A percentile compares a stretch with the other conserved stretches of the same genome.
Evolutionary conservation across 2,888 invertebrate genomes (phyloP).

Genomic region (Nemurella pictetii): DNA sequence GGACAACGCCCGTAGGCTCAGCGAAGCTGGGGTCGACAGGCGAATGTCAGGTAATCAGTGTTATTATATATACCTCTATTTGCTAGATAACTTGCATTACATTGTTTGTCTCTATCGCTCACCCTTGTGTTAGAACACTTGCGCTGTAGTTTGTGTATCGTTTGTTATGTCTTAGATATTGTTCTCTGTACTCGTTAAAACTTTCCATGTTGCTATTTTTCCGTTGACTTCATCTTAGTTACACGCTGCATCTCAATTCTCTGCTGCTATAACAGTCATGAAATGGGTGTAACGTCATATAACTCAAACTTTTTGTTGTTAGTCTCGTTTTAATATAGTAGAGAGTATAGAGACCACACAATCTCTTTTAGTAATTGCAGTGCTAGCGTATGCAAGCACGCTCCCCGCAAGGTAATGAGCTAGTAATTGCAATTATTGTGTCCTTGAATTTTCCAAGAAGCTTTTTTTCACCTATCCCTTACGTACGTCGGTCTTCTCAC

Average conservation of each 20-base stretch:
- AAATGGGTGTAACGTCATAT: not conserved
- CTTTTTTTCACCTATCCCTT: not conserved
- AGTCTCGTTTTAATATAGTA: not conserved
- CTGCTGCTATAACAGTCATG: not conserved
- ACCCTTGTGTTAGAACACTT: not conserved
- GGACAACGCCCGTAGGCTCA: constrained; percentile 69
- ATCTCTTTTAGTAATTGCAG: not conserved
- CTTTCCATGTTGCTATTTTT: not conserved
- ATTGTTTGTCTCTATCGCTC: not conserved
- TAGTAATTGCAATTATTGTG: not conserved
- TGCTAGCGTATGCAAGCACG: not conserved
- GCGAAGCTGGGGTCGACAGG: constrained; percentile 70
- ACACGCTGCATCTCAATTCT: not conserved
- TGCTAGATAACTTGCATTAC: not conserved
- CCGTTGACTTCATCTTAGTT: not conserved
- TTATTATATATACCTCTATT: not conserved
- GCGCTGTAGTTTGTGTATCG: not conserved
- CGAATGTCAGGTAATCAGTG: constrained; percentile 69
- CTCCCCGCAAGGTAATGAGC: not conserved
- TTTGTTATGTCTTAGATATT: constrained; percentile 15
- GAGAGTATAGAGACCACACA: not conserved
- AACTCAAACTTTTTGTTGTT: not conserved
- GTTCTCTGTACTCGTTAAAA: not conserved
- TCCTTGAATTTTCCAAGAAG: not conserved
- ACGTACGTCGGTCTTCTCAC: not conserved